Percentiles rank a stretch among this genome's conserved stretches.
Conservation (phyloP, 1,140 invertebrate genomes). For the Zaprionus taronus region DNA sequence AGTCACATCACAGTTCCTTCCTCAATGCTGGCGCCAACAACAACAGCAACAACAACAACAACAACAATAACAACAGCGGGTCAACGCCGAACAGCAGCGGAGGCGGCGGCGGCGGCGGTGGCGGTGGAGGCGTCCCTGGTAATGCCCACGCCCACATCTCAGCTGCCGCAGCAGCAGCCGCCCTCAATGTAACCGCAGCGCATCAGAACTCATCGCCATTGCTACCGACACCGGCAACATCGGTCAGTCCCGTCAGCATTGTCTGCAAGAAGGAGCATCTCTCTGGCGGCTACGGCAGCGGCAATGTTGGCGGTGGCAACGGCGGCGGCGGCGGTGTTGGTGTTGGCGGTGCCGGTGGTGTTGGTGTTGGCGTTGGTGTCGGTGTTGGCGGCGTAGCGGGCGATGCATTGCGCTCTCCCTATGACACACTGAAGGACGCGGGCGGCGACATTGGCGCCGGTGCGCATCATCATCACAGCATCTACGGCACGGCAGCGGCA, state of each 20-base stretch:
- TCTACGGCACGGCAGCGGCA: conserved; percentile 76
- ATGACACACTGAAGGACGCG: conserved; percentile 79
- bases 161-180: conserved; percentile 66
- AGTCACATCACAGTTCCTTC: conserved; percentile 84
- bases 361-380: conserved; percentile 34
- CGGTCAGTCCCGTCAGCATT: conserved; percentile 87
- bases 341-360: conserved; percentile 34
- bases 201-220: conserved; percentile 85
- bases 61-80: conserved; percentile 37
- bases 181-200: conserved; percentile 71
- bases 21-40: conserved; percentile 63
- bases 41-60: conserved; percentile 39
- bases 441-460: conserved; percentile 72
- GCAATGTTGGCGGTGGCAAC: conserved; percentile 26
- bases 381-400: conserved; percentile 39
- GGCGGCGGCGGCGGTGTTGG: conserved; percentile 19
- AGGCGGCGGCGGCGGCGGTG: conserved; percentile 38
- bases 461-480: conserved; percentile 78
- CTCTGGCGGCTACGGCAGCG: conserved; percentile 79
- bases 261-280: conserved; percentile 87
- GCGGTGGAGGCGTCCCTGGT: conserved; percentile 15
- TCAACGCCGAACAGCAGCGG: conserved; percentile 56
- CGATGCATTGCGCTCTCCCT: conserved; percentile 67
- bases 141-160: conserved; percentile 59
- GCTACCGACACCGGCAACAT: conserved; percentile 86